phyloP scores from a whole-genome alignment of 2,888 invertebrate species.

The Drosophila peninsularis region DNA sequence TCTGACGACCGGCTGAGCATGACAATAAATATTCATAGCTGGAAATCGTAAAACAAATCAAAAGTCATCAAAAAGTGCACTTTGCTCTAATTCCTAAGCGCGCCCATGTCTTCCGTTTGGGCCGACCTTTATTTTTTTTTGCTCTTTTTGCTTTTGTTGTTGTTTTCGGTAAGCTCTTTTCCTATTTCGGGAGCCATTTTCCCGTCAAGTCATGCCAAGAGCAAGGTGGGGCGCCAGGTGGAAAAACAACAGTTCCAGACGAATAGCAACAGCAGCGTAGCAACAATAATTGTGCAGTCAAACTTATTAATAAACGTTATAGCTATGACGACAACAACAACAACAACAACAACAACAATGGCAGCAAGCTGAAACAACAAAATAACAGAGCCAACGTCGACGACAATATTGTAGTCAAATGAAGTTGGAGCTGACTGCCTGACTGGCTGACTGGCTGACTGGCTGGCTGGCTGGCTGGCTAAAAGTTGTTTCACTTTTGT shows the following conservation, averaged over 20 bases:
- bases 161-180: conserved; percentile 3
- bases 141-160: conserved; percentile 9
- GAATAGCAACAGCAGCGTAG: conserved; percentile 60
- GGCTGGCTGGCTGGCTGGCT: conserved; percentile 10
- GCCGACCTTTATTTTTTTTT: conserved; percentile 23
- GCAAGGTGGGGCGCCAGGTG: conserved; percentile 23
- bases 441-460: conserved; percentile 9
- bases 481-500: conserved; percentile 61
- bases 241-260: conserved; percentile 45
- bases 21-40: conserved; percentile 81
- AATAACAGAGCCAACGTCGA: conserved; percentile 32
- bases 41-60: conserved; percentile 77
- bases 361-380: conserved; percentile 34
- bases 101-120: conserved; percentile 10
- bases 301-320: conserved; percentile 78
- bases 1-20: conserved; percentile 41
- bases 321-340: conserved; percentile 56
- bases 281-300: conserved; percentile 55
- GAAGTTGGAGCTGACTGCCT: conserved; percentile 29
- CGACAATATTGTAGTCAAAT: conserved; percentile 47
- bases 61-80: conserved; percentile 79
- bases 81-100: conserved; percentile 71
- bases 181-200: conserved; percentile 26
- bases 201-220: conserved; percentile 71
- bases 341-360: conserved; percentile 19